Base-by-base conservation (phyloP, 2,888 invertebrate genomes). In the Steinernema carpocapsae region DNA sequence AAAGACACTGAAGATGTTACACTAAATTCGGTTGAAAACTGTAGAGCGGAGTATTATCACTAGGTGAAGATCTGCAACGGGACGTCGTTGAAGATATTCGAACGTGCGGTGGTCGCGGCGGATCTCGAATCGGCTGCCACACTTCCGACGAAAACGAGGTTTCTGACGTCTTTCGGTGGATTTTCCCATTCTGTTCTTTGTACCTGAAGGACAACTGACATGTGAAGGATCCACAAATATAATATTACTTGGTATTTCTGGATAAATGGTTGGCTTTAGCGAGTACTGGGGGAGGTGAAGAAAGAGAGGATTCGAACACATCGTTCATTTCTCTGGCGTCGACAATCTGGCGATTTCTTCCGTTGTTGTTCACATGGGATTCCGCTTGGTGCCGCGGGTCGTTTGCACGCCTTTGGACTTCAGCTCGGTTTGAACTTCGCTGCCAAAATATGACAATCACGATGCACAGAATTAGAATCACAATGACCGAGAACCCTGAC, bases 21-120 rank as follows among this genome's bases (percentile, higher is more conserved):
- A 64, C 64, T 64, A 64, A 32, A 26, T 64, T 64, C 37, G 64
- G 64, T 17, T 32, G 64, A 17, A 64, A 64, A 29, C 64, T 64
- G 37, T 64, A 64, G 37, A 64, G 64, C 12, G 64, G 29, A 22
- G 64, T 26, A 1, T 64, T 6, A 6, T 64, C 64, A 26, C 12
- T 32, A 6, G 64, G 32, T 12, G 64, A 17, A n/a, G 32, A 32
- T 26, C 29, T 2, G 32, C 64, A 64, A 26, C 64, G 64, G 17
- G 56, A 19, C 3, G 24, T 6, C 24, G 56, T 24, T 1, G 64
- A 37, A 10, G 37, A 64, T 22, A 64, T 32, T 22, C 64, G 64
- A 2, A 64, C 64, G 32, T 64, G 24, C 1, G 64, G 64, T 12
- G 64, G 64, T 17, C 64, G 64, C 29, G 64, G 64, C 6, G 32